Base-by-base conservation (phyloP, 2,113 vertebrate species). In the Dermatemys mawii region DNA sequence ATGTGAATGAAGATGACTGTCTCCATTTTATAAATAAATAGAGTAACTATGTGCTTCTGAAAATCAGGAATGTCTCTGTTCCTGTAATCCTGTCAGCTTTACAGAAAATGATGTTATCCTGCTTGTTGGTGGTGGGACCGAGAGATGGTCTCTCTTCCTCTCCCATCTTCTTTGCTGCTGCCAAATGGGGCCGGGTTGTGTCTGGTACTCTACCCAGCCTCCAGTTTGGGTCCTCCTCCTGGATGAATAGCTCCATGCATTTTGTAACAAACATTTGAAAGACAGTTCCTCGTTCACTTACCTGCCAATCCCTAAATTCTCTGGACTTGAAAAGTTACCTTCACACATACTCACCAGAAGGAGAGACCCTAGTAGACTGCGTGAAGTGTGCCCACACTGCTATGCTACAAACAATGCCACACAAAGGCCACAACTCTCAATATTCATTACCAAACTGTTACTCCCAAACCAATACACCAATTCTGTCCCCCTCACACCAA, bases 251-350 rank as follows among this genome's bases (percentile, higher is more conserved):
- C 1, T 4, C 41, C 13, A 19, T 86, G 14, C 6, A 6, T 88
- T 94, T 80, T 91, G 26, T 88, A 78, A 44, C 17, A 86, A 93
- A 92, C 92, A 16, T 41, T 49, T 67, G 24, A 17, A 85, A 50
- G 57, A 51, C 87, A 50, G 2, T 50, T 94, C 88, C 32, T 75
- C 29, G 53, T 90, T 92, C 54, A 84, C 1, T 82, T 75, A 12
- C 3, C 26, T 87, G 81, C n/a, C 35, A 80, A 90, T 49, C 17
- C 75, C 46, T 60, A 87, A 89, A 49, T 2, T 24, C 22, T 90
- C 41, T 88, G 19, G 46, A 81, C 92, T 78, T 81, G 46, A 73
- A 93, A 84, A 88, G 76, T 6, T 49, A 8, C 22, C 35, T 85
- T 0, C 67, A 67, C 57, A 21, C 46, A 6, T 6, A 87, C 67